A percentile compares a stretch with the other conserved stretches of the same genome.
phyloP scores from a whole-genome alignment of 1,140 invertebrate species.

The Hesperophylax magnus region DNA sequence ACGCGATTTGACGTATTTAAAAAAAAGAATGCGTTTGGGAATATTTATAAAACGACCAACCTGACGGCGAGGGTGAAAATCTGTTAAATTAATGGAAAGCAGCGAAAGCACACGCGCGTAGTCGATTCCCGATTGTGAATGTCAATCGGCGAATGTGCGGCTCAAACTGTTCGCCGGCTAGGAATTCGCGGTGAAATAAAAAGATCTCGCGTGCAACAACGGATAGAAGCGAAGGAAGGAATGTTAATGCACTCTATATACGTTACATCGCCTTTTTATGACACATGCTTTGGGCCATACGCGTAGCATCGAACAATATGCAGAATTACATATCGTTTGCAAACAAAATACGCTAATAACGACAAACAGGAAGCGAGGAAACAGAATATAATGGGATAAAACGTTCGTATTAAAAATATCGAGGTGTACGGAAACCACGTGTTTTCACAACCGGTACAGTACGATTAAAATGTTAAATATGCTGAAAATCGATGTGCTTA shows the following conservation, averaged over 20 bases:
- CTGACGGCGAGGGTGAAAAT: not conserved
- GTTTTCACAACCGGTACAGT: slow-evolving; percentile 41
- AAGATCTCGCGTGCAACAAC: slow-evolving; percentile 29
- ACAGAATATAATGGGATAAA: not conserved
- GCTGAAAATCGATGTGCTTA: slow-evolving; percentile 31
- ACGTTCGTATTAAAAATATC: slow-evolving; percentile 16
- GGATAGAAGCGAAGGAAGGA: slow-evolving; percentile 34
- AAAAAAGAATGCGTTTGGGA: not conserved
- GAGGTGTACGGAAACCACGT: slow-evolving; percentile 41
- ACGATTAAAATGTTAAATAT: slow-evolving; percentile 30
- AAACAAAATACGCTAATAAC: not conserved
- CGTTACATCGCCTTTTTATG: slow-evolving; percentile 33
- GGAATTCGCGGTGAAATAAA: slow-evolving; percentile 44
- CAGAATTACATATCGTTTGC: not conserved
- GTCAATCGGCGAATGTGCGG: not conserved
- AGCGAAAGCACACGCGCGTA: too few relatives aligned
- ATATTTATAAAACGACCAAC: slow-evolving; percentile 11
- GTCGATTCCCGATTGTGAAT: not conserved
- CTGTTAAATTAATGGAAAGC: not conserved
- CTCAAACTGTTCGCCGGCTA: slow-evolving; percentile 25
- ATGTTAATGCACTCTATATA: slow-evolving; percentile 38
- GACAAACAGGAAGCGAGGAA: not conserved
- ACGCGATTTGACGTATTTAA: not conserved
- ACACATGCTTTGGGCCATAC: slow-evolving; percentile 28
- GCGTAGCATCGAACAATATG: not conserved